Percentiles rank a stretch among this genome's conserved stretches.
Evolutionary conservation across 2,888 invertebrate species (phyloP).

Genomic region (Stenotaenia linearis): DNA sequence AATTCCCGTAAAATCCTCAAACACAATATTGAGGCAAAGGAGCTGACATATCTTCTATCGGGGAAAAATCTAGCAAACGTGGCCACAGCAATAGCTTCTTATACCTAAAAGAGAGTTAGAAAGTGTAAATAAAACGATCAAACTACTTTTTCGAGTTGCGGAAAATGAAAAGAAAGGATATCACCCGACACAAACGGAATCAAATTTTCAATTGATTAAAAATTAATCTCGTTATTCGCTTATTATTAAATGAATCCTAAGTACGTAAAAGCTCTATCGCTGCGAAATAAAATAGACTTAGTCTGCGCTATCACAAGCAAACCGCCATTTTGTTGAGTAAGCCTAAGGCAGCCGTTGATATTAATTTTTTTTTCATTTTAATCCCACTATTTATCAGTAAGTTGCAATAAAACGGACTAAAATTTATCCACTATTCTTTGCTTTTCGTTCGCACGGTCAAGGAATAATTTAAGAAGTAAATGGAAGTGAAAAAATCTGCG

Average conservation of each 20-base stretch:
- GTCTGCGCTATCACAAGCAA: neutral
- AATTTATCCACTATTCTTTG: neutral
- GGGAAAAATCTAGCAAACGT: neutral
- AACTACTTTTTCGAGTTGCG: no score
- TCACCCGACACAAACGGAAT: no score
- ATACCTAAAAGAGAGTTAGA: neutral
- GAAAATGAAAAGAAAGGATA: no score
- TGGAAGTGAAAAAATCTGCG: neutral
- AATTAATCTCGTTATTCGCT: no score
- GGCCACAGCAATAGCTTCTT: neutral
- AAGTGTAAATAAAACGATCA: neutral
- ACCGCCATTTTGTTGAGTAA: conserved; percentile 4
- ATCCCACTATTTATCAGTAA: neutral
- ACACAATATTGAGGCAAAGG: neutral
- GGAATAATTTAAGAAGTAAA: neutral
- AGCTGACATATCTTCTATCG: neutral
- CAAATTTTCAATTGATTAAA: no score
- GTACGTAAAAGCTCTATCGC: neutral
- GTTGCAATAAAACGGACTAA: neutral
- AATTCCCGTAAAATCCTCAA: neutral
- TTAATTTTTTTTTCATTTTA: neutral
- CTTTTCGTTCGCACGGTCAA: neutral
- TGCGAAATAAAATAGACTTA: neutral
- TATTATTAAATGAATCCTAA: no score
- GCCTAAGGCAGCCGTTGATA: neutral